Base-by-base conservation (phyloP, 2,888 invertebrate species). In the Nemotelus pantherinus region DNA sequence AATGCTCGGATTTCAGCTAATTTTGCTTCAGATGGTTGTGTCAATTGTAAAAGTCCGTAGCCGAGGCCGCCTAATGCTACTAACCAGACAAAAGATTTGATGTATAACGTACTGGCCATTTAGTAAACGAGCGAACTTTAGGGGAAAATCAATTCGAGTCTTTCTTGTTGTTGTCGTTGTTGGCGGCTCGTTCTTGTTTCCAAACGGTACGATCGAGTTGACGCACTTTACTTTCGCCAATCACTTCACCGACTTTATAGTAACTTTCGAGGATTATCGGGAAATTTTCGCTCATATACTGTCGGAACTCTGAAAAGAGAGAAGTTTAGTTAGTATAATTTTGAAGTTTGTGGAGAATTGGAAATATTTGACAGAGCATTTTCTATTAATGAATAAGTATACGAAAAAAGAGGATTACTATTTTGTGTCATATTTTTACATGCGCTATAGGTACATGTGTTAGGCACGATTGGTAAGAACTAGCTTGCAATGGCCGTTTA, bases 201-300 rank as follows among this genome's bases (percentile, higher is more conserved):
- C 91, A 92, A 84, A 89, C 86, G 80, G 87, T 86, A 76, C 89
- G 84, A 86, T 92, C 92, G 71, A 87, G 81, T 80, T 90, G 87
- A 80, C 93, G 87, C 45, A 87, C 80, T 3, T 82, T 83, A 76
- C 80, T 85, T 72, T 90, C 87, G 76, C 90, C 89, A 7, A 93
- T 81, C 60, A 87, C 84, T 87, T 94, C 94, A 77, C 93, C 93
- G 47, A 93, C 82, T 81, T 87, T 87, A 85, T 95, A 95, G 85
- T 92, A 95, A 70, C 89, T 88, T 81, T 94, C 91, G 80, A 95
- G 87, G 50, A 92, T 84, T 83, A 87, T 89, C 72, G 93, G 92
- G 85, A 88, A 92, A 80, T 93, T 91, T 77, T 91, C 88, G 85
- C 89, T 88, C 86, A 93, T 89, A 84, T 92, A 92, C 82, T 90